Evolutionary conservation across 2,797 vertebrate species (phyloP), one percentile per base, ranked within the genome.

Genomic region (Clamator glandarius): DNA sequence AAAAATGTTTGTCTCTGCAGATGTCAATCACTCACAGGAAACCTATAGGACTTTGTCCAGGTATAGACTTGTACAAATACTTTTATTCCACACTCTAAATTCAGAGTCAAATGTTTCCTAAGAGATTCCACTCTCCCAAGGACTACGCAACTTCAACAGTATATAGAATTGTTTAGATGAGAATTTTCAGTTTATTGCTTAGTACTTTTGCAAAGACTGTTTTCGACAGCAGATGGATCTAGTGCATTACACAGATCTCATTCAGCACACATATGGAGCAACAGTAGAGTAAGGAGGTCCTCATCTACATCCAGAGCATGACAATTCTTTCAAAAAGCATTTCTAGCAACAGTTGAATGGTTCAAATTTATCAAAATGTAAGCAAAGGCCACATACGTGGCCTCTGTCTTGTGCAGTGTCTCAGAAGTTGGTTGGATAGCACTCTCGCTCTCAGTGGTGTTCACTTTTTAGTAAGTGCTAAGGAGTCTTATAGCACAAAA

Each of bases 161-260:
- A 69, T 21, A 35, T 3, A 75, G 52, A 75, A 87, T 28, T 64
- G 29, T 66, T 72, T 72, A 29, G 33, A 64, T 31, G 31, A 59
- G 51, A 61, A 86, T 78, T 91, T 82, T 46, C 46, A 68, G 90
- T 67, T 93, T 70, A 80, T 59, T 87, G 41, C 62, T 85, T 84
- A 74, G 59, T 46, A 67, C 59, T 73, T 95, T 76, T 79, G 74
- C 74, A 84, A 44, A 68, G 44, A 80, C 68, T 69, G 55, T 84
- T 85, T 86, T 36, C 89, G 85, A 78, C 57, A 84, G 86, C 77
- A 94, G 91, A 70, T 77, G 72, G 91, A 84, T 92, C 29, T 66
- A 81, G 67, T 35, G 87, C 73, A 80, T 92, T 87, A 72, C 68
- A 85, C 4, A 2, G 61, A 87, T 63, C 62, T 63, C 35, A 20